Base-by-base conservation (phyloP, 1,140 invertebrate species). In the Drosophila lowei region DNA sequence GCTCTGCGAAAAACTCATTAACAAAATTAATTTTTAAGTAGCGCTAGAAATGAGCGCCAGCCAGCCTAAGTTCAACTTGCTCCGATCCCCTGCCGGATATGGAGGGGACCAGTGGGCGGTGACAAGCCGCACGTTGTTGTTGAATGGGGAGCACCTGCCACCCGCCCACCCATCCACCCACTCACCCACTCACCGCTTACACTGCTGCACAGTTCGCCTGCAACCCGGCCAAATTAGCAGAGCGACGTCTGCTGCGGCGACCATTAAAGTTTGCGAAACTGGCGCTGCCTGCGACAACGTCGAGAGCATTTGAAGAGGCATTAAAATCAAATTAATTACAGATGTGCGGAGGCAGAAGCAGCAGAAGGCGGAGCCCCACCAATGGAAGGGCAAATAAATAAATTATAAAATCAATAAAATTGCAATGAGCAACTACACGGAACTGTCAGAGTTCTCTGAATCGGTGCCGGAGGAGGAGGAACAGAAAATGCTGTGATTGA, bases 321-420 rank as follows among this genome's bases (percentile, higher is more conserved):
- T 88, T 88, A 88, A 88, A 88, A 88, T 88, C 83, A 88, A 88
- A 88, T 88, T 88, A 88, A 88, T 88, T 88, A 88, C 83, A 88
- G 58, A 73, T 63, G 71, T 63, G 67, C 79, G 72, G 80, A 79
- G 68, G 61, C 53, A 63, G 16, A 4, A 23, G 60, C 65, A 42
- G 8, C 16, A 8, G 16, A 53, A 3, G 30, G 8, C 3, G 30
- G 30, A 9, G 30, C 2, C 8, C 8, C 30, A 3, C 30, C 70
- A 55, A 52, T 58, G 61, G 44, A 21, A 74, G 59, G 65, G 54
- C 28, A 63, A 86, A 88, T 88, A 86, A 79, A 88, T 88, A 88
- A 88, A 79, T 88, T 88, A 83, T 81, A 77, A 88, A 88, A 88
- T 88, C 83, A 76, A 88, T 86, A 88, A 72, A 83, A 60, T 68